phyloP scores from a whole-genome alignment of 1,140 invertebrate genomes.

The Pristionchus pacificus region DNA sequence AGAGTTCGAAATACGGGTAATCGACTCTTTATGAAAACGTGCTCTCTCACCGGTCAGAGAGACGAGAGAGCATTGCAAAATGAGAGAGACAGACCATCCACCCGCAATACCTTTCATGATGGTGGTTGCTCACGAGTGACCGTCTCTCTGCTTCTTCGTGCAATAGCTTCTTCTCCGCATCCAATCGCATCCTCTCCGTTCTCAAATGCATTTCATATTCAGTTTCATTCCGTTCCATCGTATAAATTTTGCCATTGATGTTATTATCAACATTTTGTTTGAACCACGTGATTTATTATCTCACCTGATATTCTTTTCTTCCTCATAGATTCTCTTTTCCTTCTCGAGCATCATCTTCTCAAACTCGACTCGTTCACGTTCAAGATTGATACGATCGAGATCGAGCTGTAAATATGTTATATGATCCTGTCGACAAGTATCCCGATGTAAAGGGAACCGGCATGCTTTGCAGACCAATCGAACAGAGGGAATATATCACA shows the following conservation, averaged over 20 bases:
- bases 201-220: slow-evolving; percentile 17
- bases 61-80: no score
- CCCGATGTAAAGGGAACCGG: no score
- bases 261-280: no score
- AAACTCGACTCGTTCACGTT: slow-evolving; percentile 53
- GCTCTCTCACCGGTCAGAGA: no score
- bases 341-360: slow-evolving; percentile 49
- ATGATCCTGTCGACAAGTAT: no score
- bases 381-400: slow-evolving; percentile 48
- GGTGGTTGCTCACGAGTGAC: neutral
- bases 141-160: neutral
- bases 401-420: slow-evolving; percentile 39
- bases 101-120: neutral
- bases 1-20: neutral
- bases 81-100: neutral
- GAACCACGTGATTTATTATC: neutral
- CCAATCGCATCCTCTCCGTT: slow-evolving; percentile 42
- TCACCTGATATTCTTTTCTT: slow-evolving; percentile 41
- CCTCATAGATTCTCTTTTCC: slow-evolving; percentile 43
- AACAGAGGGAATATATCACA: no score
- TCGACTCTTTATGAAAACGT: no score
- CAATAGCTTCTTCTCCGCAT: slow-evolving; percentile 40
- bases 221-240: slow-evolving; percentile 8
- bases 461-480: no score
- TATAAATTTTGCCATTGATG: no score